Evolutionary conservation across 1,140 invertebrate species (phyloP), one percentile per base, ranked within the genome.

Genomic region (Lanistes nyassanus): DNA sequence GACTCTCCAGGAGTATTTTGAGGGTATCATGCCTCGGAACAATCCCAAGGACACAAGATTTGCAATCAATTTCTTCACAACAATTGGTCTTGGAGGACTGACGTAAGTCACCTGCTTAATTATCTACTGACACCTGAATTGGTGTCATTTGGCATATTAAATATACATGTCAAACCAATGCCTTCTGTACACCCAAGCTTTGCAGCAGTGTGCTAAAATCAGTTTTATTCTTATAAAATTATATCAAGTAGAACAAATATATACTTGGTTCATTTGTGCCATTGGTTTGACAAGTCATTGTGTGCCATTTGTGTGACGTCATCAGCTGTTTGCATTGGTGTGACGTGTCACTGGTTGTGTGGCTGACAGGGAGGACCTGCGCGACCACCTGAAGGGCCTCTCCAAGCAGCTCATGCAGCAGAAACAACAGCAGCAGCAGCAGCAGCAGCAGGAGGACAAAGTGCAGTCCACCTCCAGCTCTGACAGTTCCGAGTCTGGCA

Each of bases 21-120:
- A 94, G 76, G 98, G 98, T 0, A 86, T 99, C 19, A 97, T 99
- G 90, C 98, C 98, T 0, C 91, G 95, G 76, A 97, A 99, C 88
- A 95, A 98, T 91, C 97, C 98, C 0, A 94, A 95, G 85, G 97
- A 99, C 88, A 99, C 97, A 0, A 91, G 98, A 84, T 99, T 99
- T 91, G 95, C 98, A 0, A 99, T 99, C 64, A 99, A 99, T 86
- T 99, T 99, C 89, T 99, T 99, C 86, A 99, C 98, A 0, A 97
- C 97, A 0, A 99, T 99, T 88, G 98, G 98, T 81, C 91, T 99
- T 29, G 98, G 98, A 74, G 97, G 97, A 0, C 89, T 99, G 0
- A 99, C 98, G 90, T 93, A 89, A 91, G 91, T 90, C 78, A 26
- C 16, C 47, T 6, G 23, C 7, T 36, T n/a, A n/a, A n/a, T n/a